Base-by-base conservation (phyloP, 2,113 vertebrate genomes). In the Murina feae region DNA sequence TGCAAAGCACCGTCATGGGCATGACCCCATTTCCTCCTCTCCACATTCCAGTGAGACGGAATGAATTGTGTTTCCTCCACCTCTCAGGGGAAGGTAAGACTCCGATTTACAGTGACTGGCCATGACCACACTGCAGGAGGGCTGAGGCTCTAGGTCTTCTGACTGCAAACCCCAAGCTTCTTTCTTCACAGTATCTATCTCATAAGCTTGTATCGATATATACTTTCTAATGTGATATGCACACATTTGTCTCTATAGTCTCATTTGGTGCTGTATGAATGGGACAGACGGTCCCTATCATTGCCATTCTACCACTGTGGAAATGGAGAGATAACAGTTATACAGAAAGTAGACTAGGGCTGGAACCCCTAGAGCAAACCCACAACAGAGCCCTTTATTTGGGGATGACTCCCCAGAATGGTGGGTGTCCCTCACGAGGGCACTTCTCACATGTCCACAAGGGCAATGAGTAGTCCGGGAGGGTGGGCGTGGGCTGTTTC, bases 381-480 rank as follows among this genome's bases (percentile, higher is more conserved):
- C 20, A 1, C n/a, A 55, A 17, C 25, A 23, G n/a, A 32, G 5
- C 8, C 35, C 76, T 92, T 63, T 91, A 13, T 37, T 10, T n/a
- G 2, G 71, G 49, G 21, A 9, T 16, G 9, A 74, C 32, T 66
- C 13, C 63, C 30, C 12, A 1, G 39, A 63, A 71, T 6, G 47
- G 14, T 10, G 39, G 42, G 71, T 5, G 17, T 2, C 7, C 39
- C 37, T 66, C 21, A 0, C 4, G 35, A 37, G 14, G 5, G 85
- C 1, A 32, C 25, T 32, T 32, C n/a, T 69, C 35, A 13, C 49
- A 6, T 0, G 1, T 13, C 39, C 53, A 35, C 47, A 30, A 11
- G 0, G 49, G 6, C 37, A 2, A 2, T 13, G 14, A n/a, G 47
- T 37, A 2, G 3, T 8, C 39, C 18, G 71, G 44, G 58, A 14